phyloP scores from a whole-genome alignment of 23 tunicate genomes.

The Clavelina lepadiformis region DNA sequence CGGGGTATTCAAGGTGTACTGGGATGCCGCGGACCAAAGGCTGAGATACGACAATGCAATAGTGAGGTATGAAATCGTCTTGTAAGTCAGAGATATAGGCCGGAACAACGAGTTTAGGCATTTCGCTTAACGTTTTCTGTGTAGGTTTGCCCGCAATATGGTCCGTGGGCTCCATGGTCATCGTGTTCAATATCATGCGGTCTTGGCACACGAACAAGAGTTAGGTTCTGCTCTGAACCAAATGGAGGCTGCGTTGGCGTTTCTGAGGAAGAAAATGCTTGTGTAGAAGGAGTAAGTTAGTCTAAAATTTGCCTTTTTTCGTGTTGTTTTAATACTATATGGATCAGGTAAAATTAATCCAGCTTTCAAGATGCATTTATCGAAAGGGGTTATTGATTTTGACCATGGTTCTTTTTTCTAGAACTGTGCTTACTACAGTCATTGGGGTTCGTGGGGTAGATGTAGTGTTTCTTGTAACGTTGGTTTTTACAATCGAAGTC shows the following conservation, averaged over 20 bases:
- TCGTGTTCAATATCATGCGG: slow-evolving; percentile 56
- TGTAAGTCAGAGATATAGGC: neutral
- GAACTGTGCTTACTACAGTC: slow-evolving; percentile 72
- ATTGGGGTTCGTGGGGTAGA: slow-evolving; percentile 71
- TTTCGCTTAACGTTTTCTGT: neutral
- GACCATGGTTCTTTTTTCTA: neutral
- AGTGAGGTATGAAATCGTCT: slow-evolving; percentile 10
- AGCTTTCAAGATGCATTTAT: too few species aligned
- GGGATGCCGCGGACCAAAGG: slow-evolving; percentile 45
- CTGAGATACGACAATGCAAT: slow-evolving; percentile 7
- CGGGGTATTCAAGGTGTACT: slow-evolving; percentile 33
- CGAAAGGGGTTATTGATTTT: too few species aligned
- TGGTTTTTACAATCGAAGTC: slow-evolving; percentile 30
- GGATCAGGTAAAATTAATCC: neutral
- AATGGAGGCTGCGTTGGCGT: slow-evolving; percentile 28
- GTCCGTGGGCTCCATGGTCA: slow-evolving; percentile 58
- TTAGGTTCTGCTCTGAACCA: slow-evolving; percentile 32
- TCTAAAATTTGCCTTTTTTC: neutral
- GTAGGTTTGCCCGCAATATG: slow-evolving; percentile 52
- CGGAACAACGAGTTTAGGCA: neutral
- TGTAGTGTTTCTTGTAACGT: slow-evolving; percentile 68
- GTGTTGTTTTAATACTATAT: neutral
- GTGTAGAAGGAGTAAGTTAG: slow-evolving; percentile 44
- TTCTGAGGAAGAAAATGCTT: slow-evolving; percentile 24
- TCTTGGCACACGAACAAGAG: slow-evolving; percentile 42